A percentile compares a stretch with the other conserved stretches of the same genome.
phyloP scores from a whole-genome alignment of 2,113 vertebrate species.

The Myanophis thanlyinensis region DNA sequence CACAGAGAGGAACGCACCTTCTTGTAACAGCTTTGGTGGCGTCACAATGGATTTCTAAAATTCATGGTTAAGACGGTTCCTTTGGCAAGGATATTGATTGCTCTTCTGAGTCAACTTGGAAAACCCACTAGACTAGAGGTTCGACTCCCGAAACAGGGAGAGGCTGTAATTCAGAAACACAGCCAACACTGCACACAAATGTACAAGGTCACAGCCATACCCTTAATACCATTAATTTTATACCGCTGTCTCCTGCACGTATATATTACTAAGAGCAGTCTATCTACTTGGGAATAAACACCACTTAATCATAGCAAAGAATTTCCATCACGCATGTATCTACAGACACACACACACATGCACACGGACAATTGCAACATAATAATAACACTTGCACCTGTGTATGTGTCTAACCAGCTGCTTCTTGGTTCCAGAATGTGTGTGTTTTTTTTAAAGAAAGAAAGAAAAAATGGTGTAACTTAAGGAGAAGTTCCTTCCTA shows the following conservation, averaged over 20 bases:
- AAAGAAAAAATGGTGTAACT: neutral
- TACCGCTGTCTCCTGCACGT: neutral
- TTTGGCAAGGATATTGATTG: neutral
- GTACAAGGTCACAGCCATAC: neutral
- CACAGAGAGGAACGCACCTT: neutral
- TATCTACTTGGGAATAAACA: neutral
- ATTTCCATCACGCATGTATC: neutral
- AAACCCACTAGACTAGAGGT: neutral
- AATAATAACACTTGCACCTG: neutral
- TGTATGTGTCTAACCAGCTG: neutral
- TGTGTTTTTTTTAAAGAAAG: neutral
- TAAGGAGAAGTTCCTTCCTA: neutral
- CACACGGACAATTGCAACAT: neutral
- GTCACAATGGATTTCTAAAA: neutral
- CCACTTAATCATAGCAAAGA: neutral
- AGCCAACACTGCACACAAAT: neutral
- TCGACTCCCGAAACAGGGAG: neutral
- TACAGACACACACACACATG: neutral
- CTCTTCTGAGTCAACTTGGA: neutral
- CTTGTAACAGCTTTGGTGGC: neutral
- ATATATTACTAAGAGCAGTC: neutral
- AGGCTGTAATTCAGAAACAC: neutral
- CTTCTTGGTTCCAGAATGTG: neutral
- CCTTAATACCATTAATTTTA: neutral
- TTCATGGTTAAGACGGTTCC: neutral